Percentiles rank a stretch among this genome's conserved stretches.
These are phyloP conservation scores for Procapra przewalskii DNA, from an alignment of 2,113 vertebrate species.

Conservation along the genomic window DNA sequence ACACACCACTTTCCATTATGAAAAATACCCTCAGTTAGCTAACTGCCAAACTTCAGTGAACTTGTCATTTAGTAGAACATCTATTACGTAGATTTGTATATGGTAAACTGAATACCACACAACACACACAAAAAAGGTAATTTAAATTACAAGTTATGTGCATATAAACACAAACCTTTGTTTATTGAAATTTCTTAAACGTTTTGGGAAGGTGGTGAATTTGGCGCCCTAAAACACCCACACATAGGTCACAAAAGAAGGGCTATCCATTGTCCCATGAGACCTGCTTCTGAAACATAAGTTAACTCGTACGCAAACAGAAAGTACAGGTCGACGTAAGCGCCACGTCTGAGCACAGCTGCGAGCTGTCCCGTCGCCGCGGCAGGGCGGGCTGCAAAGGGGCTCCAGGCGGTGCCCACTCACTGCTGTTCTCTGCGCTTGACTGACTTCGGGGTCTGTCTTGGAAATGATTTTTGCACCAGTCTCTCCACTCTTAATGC, in stretches of 20 bases:
- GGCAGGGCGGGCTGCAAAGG: too few relatives aligned
- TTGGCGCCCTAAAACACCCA: neutral
- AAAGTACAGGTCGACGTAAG: neutral
- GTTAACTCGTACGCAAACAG: rapidly evolving
- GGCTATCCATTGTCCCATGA: rapidly evolving
- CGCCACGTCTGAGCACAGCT: rapidly evolving
- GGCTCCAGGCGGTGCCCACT: too few relatives aligned
- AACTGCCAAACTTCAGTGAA: constrained; percentile 43
- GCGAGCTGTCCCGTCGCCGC: rapidly evolving
- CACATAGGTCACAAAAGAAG: neutral
- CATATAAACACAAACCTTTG: neutral
- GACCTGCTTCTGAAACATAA: neutral
- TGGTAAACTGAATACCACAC: neutral
- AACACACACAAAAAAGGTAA: neutral
- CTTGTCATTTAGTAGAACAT: constrained; percentile 34
- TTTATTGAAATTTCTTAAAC: neutral
- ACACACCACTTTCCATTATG: constrained; percentile 50
- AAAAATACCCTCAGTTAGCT: constrained; percentile 42
- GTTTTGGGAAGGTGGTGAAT: neutral
- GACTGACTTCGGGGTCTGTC: neutral
- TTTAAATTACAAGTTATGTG: neutral
- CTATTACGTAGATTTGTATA: constrained; percentile 1
- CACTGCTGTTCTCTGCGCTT: rapidly evolving
- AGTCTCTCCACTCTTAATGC: neutral
- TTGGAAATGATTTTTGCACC: neutral